Evolutionary conservation across 2,797 vertebrate genomes (phyloP).

Genomic region (Rhincodon typus): DNA sequence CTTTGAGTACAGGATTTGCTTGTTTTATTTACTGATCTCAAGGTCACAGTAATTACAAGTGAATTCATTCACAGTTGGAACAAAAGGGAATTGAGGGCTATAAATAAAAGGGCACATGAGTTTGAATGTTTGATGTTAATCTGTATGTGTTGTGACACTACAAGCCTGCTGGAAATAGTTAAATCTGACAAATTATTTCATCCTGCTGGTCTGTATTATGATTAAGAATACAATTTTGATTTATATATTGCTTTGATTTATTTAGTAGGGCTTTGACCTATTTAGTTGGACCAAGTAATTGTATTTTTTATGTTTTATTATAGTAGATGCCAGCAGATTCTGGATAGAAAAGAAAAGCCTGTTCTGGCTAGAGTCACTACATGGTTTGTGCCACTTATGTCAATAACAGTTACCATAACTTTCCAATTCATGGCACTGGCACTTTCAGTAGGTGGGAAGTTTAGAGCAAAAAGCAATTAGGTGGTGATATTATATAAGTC

Average conservation of each 20-base stretch:
- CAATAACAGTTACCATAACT: not conserved
- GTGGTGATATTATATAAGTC: not conserved
- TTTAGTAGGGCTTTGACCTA: not conserved
- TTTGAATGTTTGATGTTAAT: constrained; percentile 19
- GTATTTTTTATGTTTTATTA: not conserved
- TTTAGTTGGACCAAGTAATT: not conserved
- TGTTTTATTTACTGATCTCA: not conserved
- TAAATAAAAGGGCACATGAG: not conserved
- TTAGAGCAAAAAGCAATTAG: not conserved
- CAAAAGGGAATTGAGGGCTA: constrained; percentile 1
- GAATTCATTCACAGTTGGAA: not conserved
- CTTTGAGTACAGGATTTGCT: constrained; percentile 19
- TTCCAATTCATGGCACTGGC: not conserved
- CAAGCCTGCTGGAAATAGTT: constrained; percentile 1
- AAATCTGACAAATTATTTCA: not conserved
- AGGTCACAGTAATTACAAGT: constrained; percentile 17
- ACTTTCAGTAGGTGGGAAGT: not conserved
- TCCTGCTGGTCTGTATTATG: not conserved
- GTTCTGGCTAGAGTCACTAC: not conserved
- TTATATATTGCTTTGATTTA: constrained; percentile 4
- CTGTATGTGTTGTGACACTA: not conserved
- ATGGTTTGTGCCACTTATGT: not conserved
- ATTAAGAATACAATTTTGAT: not conserved
- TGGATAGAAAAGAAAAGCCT: not conserved
- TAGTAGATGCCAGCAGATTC: not conserved